Conservation (phyloP, 2,113 vertebrate genomes). For the Bubalus kerabau region DNA sequence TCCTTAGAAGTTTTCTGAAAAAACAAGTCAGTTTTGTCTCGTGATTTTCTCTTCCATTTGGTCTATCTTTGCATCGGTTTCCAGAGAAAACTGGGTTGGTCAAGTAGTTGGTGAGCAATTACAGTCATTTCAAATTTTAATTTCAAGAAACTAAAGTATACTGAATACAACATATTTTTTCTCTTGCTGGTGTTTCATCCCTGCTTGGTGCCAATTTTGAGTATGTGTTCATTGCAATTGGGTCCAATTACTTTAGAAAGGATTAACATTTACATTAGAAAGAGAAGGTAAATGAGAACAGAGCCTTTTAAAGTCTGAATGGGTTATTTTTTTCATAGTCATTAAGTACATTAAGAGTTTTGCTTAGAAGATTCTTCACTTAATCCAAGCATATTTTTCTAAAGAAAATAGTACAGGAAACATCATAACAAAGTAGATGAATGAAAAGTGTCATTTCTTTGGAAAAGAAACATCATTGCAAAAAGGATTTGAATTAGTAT, state of each 20-base stretch:
- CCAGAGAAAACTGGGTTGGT: slow-evolving; percentile 22
- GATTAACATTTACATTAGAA: slow-evolving; percentile 48
- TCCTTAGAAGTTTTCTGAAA: slow-evolving; percentile 5
- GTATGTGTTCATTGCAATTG: not conserved
- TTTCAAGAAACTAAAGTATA: slow-evolving; percentile 31
- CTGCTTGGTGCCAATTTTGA: not conserved
- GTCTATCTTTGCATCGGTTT: not conserved
- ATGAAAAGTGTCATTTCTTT: slow-evolving; percentile 4
- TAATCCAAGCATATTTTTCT: slow-evolving; percentile 3
- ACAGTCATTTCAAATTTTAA: slow-evolving; percentile 51
- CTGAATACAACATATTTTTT: not conserved
- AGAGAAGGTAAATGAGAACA: slow-evolving; percentile 40
- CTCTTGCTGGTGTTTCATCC: not conserved
- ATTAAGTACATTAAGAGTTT: slow-evolving; percentile 15
- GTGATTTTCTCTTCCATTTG: not conserved
- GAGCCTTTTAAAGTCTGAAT: not conserved
- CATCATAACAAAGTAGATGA: not conserved
- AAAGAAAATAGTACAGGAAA: slow-evolving; percentile 14
- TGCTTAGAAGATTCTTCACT: not conserved
- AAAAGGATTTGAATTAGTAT: not conserved
- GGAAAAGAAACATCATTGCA: slow-evolving; percentile 14
- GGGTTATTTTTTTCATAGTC: not conserved
- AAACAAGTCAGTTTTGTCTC: not conserved
- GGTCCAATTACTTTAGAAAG: not conserved
- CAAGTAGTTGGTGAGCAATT: slow-evolving; percentile 22